A percentile compares a stretch with the other conserved stretches of the same genome.
phyloP scores from a whole-genome alignment of 2,113 vertebrate species.

The human region GRCh38 chr20:59790501-59791000 shows the following conservation, averaged over 20 bases:
- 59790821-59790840: background rate
- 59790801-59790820: background rate
- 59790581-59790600: rapidly evolving
- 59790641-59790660: background rate
- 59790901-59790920: background rate
- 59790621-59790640: rapidly evolving
- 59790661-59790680: rapidly evolving
- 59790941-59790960: no score
- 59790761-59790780: background rate
- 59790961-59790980: background rate
- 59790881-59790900: rapidly evolving
- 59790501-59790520: background rate
- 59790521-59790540: background rate
- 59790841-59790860: rapidly evolving
- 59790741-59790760: rapidly evolving
- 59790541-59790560: background rate
- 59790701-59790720: no score
- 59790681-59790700: rapidly evolving
- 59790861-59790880: rapidly evolving
- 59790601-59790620: background rate
- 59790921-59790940: no score
- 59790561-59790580: background rate
- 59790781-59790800: rapidly evolving
- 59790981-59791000: rapidly evolving
- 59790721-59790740: background rate